Evolutionary conservation across 2,888 invertebrate genomes (phyloP).

Genomic region (Oscheius sp.): DNA sequence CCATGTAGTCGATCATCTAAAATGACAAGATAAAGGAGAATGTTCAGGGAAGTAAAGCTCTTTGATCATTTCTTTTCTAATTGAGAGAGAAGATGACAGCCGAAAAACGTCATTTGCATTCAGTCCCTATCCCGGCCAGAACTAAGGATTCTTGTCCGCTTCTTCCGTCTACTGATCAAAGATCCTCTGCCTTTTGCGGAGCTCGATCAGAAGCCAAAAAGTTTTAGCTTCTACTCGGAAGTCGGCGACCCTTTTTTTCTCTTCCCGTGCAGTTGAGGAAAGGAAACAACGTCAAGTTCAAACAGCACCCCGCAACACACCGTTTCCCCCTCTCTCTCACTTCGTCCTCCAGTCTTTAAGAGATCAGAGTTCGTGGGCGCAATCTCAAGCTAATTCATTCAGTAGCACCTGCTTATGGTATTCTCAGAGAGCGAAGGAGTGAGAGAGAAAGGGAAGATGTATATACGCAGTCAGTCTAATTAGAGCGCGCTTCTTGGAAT

Average conservation of each 20-base stretch:
- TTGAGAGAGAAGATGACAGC: background rate
- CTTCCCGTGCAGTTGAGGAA: too few species aligned
- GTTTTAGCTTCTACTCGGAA: background rate
- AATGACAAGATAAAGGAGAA: background rate
- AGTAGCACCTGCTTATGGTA: slow-evolving; percentile 10
- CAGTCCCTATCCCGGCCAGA: too few species aligned
- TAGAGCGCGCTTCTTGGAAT: background rate
- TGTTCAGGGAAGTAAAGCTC: slow-evolving; percentile 3
- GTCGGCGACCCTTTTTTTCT: background rate
- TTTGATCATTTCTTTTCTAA: slow-evolving; percentile 17
- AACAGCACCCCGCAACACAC: slow-evolving; percentile 31
- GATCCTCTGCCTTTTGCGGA: background rate
- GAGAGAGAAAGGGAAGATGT: too few species aligned
- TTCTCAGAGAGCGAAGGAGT: background rate
- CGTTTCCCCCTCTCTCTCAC: background rate
- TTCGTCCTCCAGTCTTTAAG: slow-evolving; percentile 14
- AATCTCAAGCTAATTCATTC: slow-evolving; percentile 26
- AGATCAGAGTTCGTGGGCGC: slow-evolving; percentile 24
- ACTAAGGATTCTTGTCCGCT: too few species aligned
- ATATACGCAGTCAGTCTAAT: slow-evolving; percentile 3
- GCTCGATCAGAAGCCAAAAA: background rate
- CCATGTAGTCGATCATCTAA: slow-evolving; percentile 31
- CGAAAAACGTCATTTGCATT: slow-evolving; percentile 24
- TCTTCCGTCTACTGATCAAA: slow-evolving; percentile 1
- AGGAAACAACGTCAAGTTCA: slow-evolving; percentile 21